Evolutionary conservation across 2,888 invertebrate genomes (phyloP).

Genomic region (Temnothorax rugatulus): DNA sequence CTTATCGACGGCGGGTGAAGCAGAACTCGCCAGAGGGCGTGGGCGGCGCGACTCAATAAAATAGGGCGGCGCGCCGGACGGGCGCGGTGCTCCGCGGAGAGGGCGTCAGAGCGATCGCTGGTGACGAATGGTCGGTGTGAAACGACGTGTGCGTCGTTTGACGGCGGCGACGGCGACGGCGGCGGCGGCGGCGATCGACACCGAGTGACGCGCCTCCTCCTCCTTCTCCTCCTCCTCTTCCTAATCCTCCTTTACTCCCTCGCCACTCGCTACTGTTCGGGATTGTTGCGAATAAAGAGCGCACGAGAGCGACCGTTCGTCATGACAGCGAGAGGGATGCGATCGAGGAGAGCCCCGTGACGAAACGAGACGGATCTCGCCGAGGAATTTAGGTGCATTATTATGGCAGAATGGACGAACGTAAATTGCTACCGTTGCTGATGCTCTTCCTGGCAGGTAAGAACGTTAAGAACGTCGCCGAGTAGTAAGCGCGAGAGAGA

Average conservation of each 20-base stretch:
- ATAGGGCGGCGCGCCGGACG: constrained; percentile 71
- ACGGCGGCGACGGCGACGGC: constrained; percentile 72
- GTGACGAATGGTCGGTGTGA: constrained; percentile 72
- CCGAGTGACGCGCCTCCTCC: constrained; percentile 30
- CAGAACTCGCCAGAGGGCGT: constrained; percentile 41
- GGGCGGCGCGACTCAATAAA: constrained; percentile 67
- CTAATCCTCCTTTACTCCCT: neutral
- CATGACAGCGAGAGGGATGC: constrained; percentile 64
- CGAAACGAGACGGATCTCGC: constrained; percentile 66
- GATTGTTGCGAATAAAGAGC: neutral
- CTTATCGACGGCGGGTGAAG: neutral
- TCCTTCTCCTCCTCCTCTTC: neutral
- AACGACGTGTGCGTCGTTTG: constrained; percentile 78
- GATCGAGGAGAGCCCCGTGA: constrained; percentile 60
- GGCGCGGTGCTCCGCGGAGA: constrained; percentile 71
- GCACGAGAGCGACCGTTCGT: constrained; percentile 52
- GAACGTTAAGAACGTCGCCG: constrained; percentile 69
- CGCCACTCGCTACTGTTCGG: neutral
- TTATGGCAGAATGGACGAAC: constrained; percentile 85
- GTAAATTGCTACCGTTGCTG: constrained; percentile 80
- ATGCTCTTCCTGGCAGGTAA: constrained; percentile 84
- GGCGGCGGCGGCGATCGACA: constrained; percentile 38
- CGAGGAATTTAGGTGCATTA: constrained; percentile 72
- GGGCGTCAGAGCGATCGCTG: constrained; percentile 62
- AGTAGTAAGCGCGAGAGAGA: neutral